These are phyloP conservation scores for Halocynthia roretzi DNA, from an alignment of 23 tunicate genomes.

Conservation along the genomic window DNA sequence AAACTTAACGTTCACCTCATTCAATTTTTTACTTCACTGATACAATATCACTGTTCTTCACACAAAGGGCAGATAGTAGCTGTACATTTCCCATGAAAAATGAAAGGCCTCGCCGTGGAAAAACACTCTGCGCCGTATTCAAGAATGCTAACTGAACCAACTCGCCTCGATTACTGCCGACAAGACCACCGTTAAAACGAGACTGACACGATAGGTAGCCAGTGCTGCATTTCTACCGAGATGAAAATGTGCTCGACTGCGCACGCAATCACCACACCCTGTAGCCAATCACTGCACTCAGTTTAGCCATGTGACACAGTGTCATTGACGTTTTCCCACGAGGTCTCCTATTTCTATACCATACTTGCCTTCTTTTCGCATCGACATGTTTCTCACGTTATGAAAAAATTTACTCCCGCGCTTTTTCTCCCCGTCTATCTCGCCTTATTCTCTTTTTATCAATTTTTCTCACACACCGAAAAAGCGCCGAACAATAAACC, in stretches of 20 bases:
- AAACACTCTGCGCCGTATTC: too few species aligned
- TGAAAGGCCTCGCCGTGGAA: too few species aligned
- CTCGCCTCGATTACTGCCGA: not conserved
- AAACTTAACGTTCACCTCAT: too few species aligned
- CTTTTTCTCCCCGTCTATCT: not conserved
- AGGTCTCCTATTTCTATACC: slow-evolving; percentile 10
- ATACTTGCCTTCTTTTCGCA: not conserved
- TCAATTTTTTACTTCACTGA: too few species aligned
- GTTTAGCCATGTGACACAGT: slow-evolving; percentile 5
- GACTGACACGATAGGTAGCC: not conserved
- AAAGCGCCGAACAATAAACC: too few species aligned
- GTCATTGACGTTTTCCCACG: slow-evolving; percentile 22
- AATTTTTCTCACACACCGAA: too few species aligned
- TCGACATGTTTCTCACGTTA: not conserved
- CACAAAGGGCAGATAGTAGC: too few species aligned
- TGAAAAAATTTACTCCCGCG: not conserved
- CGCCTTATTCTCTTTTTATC: not conserved
- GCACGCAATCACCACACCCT: not conserved
- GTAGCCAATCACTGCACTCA: not conserved
- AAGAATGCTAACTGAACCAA: too few species aligned
- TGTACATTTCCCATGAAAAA: too few species aligned
- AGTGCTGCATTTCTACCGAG: not conserved
- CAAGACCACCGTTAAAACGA: not conserved
- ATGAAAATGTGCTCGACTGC: slow-evolving; percentile 7
- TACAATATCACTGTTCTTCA: too few species aligned